These are phyloP conservation scores for Drosophila ezoana DNA, from an alignment of 2,888 invertebrate genomes.

Conservation along the genomic window DNA sequence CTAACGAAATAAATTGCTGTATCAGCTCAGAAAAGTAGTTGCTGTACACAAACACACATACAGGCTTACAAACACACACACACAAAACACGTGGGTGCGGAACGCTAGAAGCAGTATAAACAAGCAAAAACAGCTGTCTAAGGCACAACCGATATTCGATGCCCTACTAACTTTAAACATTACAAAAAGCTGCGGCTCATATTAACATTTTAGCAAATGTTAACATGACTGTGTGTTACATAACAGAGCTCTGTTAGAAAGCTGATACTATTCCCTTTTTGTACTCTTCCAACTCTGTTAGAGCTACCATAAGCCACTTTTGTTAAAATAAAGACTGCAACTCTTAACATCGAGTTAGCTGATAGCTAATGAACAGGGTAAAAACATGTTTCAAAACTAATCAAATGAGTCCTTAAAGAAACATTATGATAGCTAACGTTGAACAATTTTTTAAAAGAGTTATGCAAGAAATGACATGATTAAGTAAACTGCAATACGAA, in stretches of 20 bases:
- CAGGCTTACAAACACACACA: constrained; percentile 2
- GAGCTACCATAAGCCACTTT: too few relatives aligned
- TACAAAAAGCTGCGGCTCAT: background rate
- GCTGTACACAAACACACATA: constrained; percentile 19
- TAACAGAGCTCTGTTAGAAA: background rate
- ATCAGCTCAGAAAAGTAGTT: constrained; percentile 68
- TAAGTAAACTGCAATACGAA: too few relatives aligned
- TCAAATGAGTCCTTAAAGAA: too few relatives aligned
- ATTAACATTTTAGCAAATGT: background rate
- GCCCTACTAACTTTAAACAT: background rate
- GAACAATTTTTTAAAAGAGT: too few relatives aligned
- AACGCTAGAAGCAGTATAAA: constrained; percentile 9
- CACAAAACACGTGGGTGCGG: background rate
- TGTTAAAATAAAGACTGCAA: too few relatives aligned
- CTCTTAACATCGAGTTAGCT: too few relatives aligned
- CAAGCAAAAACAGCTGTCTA: constrained; percentile 1
- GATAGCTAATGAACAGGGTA: background rate
- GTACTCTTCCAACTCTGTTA: too few relatives aligned
- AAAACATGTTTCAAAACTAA: too few relatives aligned
- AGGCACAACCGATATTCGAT: constrained; percentile 3
- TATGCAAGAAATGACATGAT: too few relatives aligned
- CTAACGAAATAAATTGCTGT: constrained; percentile 74
- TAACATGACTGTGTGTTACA: background rate
- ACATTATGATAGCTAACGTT: too few relatives aligned
- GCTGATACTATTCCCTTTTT: too few relatives aligned